Evolutionary conservation across 2,888 invertebrate genomes (phyloP), one percentile per base, ranked within the genome.

Genomic region (Caenorhabditis sp.): DNA sequence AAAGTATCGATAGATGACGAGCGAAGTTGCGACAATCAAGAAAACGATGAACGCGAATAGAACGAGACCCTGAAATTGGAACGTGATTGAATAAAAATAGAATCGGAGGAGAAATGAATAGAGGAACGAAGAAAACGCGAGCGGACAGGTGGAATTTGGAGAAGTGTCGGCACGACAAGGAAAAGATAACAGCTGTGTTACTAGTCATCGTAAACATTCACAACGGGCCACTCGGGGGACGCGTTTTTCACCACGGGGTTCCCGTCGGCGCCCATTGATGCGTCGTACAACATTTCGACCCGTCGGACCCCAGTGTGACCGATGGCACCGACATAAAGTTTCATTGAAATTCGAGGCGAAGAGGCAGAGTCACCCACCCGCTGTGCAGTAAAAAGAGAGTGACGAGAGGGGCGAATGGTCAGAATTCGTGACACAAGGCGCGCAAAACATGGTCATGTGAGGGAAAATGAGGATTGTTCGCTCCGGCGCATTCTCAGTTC

Each of bases 151-250:
- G 66, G 66, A 68, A 73, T 63, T 59, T 53, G 37, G 59, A 65
- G 58, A 53, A 65, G 66, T 61, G 66, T 66, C 48, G 53, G 53
- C 32, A 55, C 9, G 30, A 66, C 20, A 55, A 61, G 55, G n/a
- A n/a, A 55, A 35, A 66, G 61, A 74, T 55, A 66, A 63, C 72
- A 72, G 72, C 72, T 72, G 72, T 72, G 62, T 72, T 72, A 72
- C 72, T 58, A 72, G 72, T 72, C 72, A 72, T 63, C 56, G 63
- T 72, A 72, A 72, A 72, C 63, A 62, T 61, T 70, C 30, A n/a
- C 24, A 62, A 39, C 39, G 39, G n/a, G 27, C 52, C 52, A 50
- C 61, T 45, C 46, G 53, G 32, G 43, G 45, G 52, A 43, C 43
- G 59, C 52, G 27, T 61, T 70, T 59, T 61, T 70, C 61, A 6